Conservation (phyloP, 2,888 invertebrate species). For the Euplexia lucipara region DNA sequence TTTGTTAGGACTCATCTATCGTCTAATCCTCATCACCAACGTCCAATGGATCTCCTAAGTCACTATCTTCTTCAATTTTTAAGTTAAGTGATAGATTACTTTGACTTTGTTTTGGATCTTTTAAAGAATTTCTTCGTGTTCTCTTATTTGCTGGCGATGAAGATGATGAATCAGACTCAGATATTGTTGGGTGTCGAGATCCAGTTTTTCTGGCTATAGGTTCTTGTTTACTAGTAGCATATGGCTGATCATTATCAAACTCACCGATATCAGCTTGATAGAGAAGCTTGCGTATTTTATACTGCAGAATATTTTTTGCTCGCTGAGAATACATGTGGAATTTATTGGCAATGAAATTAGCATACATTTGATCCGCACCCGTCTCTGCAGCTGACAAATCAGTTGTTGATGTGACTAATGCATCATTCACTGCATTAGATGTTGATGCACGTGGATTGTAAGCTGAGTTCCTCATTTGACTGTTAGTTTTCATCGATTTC, state of each 20-base stretch:
- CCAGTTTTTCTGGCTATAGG: background rate
- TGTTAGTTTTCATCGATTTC: too few species aligned
- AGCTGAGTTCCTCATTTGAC: too few species aligned
- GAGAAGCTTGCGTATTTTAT: slow-evolving; percentile 7
- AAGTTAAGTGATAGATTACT: background rate
- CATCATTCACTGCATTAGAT: background rate
- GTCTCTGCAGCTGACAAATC: background rate
- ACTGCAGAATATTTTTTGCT: slow-evolving; percentile 6
- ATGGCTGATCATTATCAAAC: background rate
- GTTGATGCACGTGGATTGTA: background rate
- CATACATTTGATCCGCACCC: slow-evolving; percentile 1
- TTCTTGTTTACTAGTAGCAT: background rate
- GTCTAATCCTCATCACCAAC: background rate
- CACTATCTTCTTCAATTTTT: background rate
- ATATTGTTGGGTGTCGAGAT: background rate
- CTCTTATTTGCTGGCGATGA: background rate
- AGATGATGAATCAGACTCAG: background rate
- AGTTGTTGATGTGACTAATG: background rate
- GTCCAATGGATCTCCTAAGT: background rate
- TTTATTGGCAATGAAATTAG: slow-evolving; percentile 3
- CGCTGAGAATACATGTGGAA: slow-evolving; percentile 1
- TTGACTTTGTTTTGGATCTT: too few species aligned
- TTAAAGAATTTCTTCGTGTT: background rate
- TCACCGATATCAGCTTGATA: background rate
- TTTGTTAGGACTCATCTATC: too few species aligned